Evolutionary conservation across 2,113 vertebrate genomes (phyloP).

Genomic region (Cnemophilus loriae): DNA sequence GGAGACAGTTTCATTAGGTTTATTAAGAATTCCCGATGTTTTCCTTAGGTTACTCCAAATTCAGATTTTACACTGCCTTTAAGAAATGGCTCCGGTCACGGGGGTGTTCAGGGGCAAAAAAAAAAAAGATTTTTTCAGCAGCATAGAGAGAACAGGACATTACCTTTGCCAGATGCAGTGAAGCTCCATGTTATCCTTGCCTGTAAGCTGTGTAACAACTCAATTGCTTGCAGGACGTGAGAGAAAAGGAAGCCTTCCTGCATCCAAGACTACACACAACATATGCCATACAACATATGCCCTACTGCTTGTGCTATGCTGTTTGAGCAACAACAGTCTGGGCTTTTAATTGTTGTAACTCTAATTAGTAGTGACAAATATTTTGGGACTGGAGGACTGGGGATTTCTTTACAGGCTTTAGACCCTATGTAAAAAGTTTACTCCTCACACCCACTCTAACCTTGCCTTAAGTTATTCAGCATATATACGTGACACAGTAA

Average conservation of each 20-base stretch:
- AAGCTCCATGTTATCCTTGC: neutral
- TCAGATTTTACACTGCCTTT: neutral
- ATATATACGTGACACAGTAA: neutral
- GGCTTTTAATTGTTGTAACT: neutral
- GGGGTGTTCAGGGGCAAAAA: neutral
- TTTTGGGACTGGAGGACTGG: neutral
- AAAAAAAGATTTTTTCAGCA: neutral
- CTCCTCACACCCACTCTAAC: neutral
- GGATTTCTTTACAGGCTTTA: neutral
- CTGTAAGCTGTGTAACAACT: neutral
- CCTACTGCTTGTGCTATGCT: neutral
- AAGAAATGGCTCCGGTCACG: neutral
- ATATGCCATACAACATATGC: neutral
- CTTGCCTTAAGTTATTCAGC: neutral
- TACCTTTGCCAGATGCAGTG: neutral
- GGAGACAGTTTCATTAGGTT: neutral
- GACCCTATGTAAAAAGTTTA: neutral
- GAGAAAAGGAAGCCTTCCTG: neutral
- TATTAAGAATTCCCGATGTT: neutral
- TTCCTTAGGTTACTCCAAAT: neutral
- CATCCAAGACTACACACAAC: neutral
- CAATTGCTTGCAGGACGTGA: neutral
- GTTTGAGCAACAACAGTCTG: neutral
- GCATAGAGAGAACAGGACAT: neutral
- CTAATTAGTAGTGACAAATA: conserved; percentile 10